Base-by-base conservation (phyloP, 2,888 invertebrate genomes). In the Rhagophthalmus giganteus region DNA sequence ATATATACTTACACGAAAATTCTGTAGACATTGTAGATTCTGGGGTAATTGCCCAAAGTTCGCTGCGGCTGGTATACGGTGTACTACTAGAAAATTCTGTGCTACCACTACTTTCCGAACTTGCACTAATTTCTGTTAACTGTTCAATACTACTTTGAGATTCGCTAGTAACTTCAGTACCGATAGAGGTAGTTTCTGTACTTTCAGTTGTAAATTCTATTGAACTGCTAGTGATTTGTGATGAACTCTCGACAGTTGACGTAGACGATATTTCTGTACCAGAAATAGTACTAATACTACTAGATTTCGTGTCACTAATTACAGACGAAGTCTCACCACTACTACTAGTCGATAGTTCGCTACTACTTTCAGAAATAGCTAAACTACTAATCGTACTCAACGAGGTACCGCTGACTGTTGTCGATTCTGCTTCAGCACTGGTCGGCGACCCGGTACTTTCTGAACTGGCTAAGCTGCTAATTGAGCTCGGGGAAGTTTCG, bases 1-100 rank as follows among this genome's bases (percentile, higher is more conserved):
- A 9, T 9, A 27, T 31, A 3, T 31, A 26, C 42, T 46, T 31
- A 38, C 25, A 32, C 14, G 27, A 30, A 26, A 32, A 35, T 20
- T 30, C 33, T 31, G 50, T 34, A 10, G 44, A 40, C 11, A 28
- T 26, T 27, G 11, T 49, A 1, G 48, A 37, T 33, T 42, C 66
- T n/a, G 70, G 68, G 6, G 70, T 69, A 28, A 67, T 63, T 4
- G 64, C 57, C 71, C 70, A 68, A 40, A 68, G 64, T 26, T 66
- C 68, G 38, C n/a, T n/a, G n/a, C n/a, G n/a, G n/a, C n/a, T n/a
- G n/a, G n/a, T n/a, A n/a, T n/a, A n/a, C n/a, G 20, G 7, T 5
- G 4, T 20, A 3, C 7, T 27, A 31, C 31, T 13, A n/a, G 31
- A 31, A 13, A 13, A 30, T 20, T 24, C 44, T n/a, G 55, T 31